A percentile compares a stretch with the other conserved stretches of the same genome.
Conservation (phyloP, 1,140 invertebrate genomes). For the Watersipora subatra region DNA sequence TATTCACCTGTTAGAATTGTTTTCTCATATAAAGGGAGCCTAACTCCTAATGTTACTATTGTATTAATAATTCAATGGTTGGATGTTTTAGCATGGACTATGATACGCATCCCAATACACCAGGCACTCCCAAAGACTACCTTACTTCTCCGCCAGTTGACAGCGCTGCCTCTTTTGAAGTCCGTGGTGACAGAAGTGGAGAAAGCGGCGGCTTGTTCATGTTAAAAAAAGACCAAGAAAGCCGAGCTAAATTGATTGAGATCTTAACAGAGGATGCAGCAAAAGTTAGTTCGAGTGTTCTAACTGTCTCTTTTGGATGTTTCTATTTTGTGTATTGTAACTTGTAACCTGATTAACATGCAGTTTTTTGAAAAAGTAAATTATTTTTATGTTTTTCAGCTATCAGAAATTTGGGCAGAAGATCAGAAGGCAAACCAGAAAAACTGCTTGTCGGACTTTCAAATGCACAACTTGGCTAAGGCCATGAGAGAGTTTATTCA, state of each 20-base stretch:
- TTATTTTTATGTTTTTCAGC: slow-evolving; percentile 30
- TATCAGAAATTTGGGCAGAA: slow-evolving; percentile 36
- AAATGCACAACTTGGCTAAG: not conserved
- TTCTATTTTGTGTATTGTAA: too few species aligned
- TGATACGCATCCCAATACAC: not conserved
- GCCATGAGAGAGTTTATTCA: not conserved
- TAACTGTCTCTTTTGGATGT: slow-evolving; percentile 4
- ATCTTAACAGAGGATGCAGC: slow-evolving; percentile 75
- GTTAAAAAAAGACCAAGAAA: slow-evolving; percentile 89
- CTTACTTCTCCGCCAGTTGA: too few species aligned
- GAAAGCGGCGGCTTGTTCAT: slow-evolving; percentile 67
- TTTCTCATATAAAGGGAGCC: too few species aligned
- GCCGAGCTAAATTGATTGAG: slow-evolving; percentile 73
- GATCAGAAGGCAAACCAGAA: slow-evolving; percentile 15
- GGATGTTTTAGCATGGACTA: not conserved
- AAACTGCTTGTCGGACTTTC: slow-evolving; percentile 21
- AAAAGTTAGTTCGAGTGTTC: slow-evolving; percentile 51
- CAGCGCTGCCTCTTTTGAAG: not conserved
- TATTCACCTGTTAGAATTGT: too few species aligned
- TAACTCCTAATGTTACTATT: too few species aligned
- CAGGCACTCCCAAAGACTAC: not conserved
- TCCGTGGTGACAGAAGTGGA: not conserved
- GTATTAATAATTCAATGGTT: too few species aligned
- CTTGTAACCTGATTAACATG: too few species aligned
- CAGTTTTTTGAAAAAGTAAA: too few species aligned